phyloP scores from a whole-genome alignment of 1,140 invertebrate genomes.

The Ceratoteleas bidentatus region DNA sequence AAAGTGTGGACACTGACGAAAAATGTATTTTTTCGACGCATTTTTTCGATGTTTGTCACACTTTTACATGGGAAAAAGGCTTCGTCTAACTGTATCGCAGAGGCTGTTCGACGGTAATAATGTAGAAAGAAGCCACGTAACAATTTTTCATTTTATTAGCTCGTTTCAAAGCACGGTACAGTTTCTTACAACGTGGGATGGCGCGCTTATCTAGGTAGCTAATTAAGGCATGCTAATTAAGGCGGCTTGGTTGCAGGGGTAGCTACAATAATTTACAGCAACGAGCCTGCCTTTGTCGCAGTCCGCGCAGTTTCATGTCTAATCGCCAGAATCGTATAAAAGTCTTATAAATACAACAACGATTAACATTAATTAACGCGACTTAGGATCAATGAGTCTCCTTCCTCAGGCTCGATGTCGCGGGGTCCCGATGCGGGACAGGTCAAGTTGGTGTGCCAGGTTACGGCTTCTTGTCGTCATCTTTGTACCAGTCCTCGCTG shows the following conservation, averaged over 20 bases:
- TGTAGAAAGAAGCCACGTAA: constrained; percentile 1
- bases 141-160: too few species aligned
- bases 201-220: background rate
- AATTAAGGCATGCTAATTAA: constrained; percentile 29
- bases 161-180: too few species aligned
- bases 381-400: constrained; percentile 34
- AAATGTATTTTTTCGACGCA: too few species aligned
- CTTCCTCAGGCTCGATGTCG: constrained; percentile 29
- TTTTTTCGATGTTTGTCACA: too few species aligned
- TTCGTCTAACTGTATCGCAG: too few species aligned
- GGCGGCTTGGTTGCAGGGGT: constrained; percentile 7
- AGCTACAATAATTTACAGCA: constrained; percentile 20
- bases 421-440: constrained; percentile 80
- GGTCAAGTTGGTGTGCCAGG: constrained; percentile 60
- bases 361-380: constrained; percentile 53
- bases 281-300: constrained; percentile 1
- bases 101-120: background rate
- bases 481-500: constrained; percentile 94
- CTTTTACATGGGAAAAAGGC: too few species aligned
- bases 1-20: constrained; percentile 8
- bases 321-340: constrained; percentile 52
- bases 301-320: constrained; percentile 21
- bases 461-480: constrained; percentile 80
- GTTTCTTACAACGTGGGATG: background rate
- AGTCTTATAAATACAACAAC: constrained; percentile 64